Percentiles rank a stretch among this genome's conserved stretches.
These are phyloP conservation scores for Lepidochrysops patricia DNA, from an alignment of 2,888 invertebrate genomes.

Conservation along the genomic window DNA sequence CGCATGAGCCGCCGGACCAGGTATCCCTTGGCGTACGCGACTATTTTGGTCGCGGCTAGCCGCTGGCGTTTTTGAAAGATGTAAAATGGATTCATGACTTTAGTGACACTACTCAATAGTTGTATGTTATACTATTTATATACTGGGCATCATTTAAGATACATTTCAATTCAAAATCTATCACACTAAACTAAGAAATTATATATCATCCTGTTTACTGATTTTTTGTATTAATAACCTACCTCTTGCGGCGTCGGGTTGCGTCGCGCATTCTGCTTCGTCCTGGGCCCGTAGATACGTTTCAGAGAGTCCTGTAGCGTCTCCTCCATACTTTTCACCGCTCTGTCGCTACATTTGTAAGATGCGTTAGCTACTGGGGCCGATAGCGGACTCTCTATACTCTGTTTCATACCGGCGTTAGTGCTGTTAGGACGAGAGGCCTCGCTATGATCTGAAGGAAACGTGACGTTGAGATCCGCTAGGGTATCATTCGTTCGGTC, in stretches of 20 bases:
- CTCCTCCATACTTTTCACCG: slow-evolving; percentile 37
- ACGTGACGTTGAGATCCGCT: slow-evolving; percentile 64
- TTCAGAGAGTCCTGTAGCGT: slow-evolving; percentile 38
- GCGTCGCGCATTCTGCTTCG: slow-evolving; percentile 22
- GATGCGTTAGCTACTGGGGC: slow-evolving; percentile 22
- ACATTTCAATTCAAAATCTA: not conserved
- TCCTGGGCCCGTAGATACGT: slow-evolving; percentile 24
- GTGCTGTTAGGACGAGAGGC: slow-evolving; percentile 30
- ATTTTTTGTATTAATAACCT: slow-evolving; percentile 22
- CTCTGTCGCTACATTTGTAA: slow-evolving; percentile 32
- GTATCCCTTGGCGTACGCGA: slow-evolving; percentile 83
- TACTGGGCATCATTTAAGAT: too few species aligned
- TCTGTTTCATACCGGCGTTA: slow-evolving; percentile 23
- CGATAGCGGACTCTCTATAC: slow-evolving; percentile 26
- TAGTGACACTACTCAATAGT: too few species aligned
- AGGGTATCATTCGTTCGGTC: slow-evolving; percentile 68
- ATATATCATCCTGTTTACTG: not conserved
- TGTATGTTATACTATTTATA: too few species aligned
- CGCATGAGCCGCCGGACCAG: slow-evolving; percentile 86
- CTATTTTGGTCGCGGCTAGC: slow-evolving; percentile 78
- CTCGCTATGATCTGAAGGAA: slow-evolving; percentile 56
- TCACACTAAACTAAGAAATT: not conserved
- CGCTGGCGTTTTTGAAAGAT: slow-evolving; percentile 34
- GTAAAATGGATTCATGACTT: too few species aligned
- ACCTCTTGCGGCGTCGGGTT: slow-evolving; percentile 46